Evolutionary conservation across 2,888 invertebrate genomes (phyloP).

Genomic region (Salpingus planirostris): DNA sequence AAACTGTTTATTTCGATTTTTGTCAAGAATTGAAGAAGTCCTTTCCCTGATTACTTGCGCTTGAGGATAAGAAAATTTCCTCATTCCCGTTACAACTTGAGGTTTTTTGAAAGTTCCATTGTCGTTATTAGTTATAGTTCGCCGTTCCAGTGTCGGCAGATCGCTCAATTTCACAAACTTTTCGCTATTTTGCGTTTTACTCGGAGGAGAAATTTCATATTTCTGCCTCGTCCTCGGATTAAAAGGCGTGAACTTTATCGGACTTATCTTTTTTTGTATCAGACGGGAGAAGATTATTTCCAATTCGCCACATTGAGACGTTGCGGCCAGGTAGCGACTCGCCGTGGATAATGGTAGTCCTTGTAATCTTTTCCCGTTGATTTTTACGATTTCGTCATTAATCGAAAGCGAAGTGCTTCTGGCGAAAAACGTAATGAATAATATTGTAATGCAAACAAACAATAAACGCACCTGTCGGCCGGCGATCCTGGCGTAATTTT

Average conservation of each 20-base stretch:
- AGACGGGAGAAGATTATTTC: no score
- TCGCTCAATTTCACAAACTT: background rate
- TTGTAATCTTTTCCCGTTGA: slow-evolving; percentile 73
- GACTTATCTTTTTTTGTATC: slow-evolving; percentile 17
- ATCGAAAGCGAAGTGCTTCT: slow-evolving; percentile 60
- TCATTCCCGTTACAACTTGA: background rate
- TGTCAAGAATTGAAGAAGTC: background rate
- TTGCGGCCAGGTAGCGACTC: slow-evolving; percentile 33
- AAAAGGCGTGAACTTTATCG: slow-evolving; percentile 1
- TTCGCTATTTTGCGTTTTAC: no score
- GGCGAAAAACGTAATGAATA: slow-evolving; percentile 28
- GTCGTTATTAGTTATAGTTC: no score
- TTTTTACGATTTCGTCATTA: slow-evolving; percentile 84
- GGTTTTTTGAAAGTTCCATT: slow-evolving; percentile 6
- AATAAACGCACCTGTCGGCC: slow-evolving; percentile 42
- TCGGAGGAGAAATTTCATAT: no score
- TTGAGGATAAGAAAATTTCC: background rate
- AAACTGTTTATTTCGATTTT: background rate
- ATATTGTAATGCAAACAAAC: background rate
- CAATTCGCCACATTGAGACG: slow-evolving; percentile 38
- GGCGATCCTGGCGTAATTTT: slow-evolving; percentile 44
- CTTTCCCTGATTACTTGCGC: slow-evolving; percentile 1
- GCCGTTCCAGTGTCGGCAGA: no score
- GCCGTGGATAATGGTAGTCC: slow-evolving; percentile 62
- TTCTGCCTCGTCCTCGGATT: no score